Evolutionary conservation across 2,888 invertebrate genomes (phyloP).

Genomic region (Pherbina coryleti): DNA sequence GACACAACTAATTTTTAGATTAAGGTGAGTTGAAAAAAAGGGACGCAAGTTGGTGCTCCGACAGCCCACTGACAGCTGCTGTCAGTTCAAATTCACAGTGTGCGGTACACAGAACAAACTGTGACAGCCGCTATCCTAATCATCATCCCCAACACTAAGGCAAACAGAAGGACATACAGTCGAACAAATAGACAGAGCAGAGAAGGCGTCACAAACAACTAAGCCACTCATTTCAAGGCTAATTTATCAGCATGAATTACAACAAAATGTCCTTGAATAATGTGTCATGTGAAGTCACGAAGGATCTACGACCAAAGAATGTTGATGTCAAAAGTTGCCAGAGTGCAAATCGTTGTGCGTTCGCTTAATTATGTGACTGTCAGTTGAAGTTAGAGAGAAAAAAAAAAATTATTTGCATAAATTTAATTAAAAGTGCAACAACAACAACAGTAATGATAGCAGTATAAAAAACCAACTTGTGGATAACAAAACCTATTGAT

Average conservation of each 20-base stretch:
- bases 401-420: constrained; percentile 59
- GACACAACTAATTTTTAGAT: background rate
- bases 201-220: background rate
- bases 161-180: background rate
- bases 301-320: background rate
- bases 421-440: constrained; percentile 58
- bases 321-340: background rate
- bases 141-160: background rate
- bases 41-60: background rate
- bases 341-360: background rate
- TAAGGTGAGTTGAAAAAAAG: background rate
- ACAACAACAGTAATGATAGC: background rate
- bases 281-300: background rate
- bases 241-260: constrained; percentile 59
- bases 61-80: constrained; percentile 8
- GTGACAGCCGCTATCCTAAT: background rate
- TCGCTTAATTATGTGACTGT: constrained; percentile 1
- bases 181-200: background rate
- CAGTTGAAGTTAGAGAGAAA: background rate
- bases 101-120: background rate
- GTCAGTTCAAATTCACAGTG: constrained; percentile 5
- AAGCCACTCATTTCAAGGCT: constrained; percentile 63
- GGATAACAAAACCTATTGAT: background rate
- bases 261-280: constrained; percentile 15
- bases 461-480: background rate